phyloP scores from a whole-genome alignment of 2,888 invertebrate genomes.

The Dicyrtoma fusca region DNA sequence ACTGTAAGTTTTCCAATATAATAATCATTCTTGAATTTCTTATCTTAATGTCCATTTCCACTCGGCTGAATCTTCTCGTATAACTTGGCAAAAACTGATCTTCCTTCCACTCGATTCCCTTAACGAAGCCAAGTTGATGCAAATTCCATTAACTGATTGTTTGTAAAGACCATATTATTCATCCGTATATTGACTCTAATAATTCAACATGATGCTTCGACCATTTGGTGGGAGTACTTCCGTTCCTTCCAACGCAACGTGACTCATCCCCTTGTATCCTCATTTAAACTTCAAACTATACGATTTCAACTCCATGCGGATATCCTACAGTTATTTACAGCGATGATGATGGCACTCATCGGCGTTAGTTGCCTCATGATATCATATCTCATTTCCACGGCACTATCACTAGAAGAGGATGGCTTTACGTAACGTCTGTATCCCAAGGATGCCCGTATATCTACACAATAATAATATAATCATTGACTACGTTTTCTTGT shows the following conservation, averaged over 20 bases:
- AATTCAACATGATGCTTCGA: neutral
- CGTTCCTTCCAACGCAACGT: neutral
- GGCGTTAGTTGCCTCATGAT: neutral
- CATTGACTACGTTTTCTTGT: too few species aligned
- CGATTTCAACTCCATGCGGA: constrained; percentile 11
- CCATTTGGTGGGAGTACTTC: neutral
- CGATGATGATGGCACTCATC: neutral
- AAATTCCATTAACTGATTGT: too few species aligned
- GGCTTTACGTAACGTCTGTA: neutral
- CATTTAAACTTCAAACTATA: constrained; percentile 15
- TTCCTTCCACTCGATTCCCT: too few species aligned
- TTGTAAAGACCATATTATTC: too few species aligned
- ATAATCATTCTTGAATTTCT: neutral
- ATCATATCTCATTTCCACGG: neutral
- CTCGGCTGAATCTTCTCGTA: neutral
- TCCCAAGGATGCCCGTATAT: too few species aligned
- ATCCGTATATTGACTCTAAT: neutral
- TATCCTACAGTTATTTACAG: constrained; percentile 2
- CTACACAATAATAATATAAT: too few species aligned
- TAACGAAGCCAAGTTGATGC: too few species aligned
- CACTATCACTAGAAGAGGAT: neutral
- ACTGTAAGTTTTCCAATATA: constrained; percentile 66
- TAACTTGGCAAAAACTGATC: too few species aligned
- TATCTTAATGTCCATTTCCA: constrained; percentile 12
- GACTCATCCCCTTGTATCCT: constrained; percentile 9